These are phyloP conservation scores for Heliconius hortense DNA, from an alignment of 2,888 invertebrate species.

Conservation along the genomic window DNA sequence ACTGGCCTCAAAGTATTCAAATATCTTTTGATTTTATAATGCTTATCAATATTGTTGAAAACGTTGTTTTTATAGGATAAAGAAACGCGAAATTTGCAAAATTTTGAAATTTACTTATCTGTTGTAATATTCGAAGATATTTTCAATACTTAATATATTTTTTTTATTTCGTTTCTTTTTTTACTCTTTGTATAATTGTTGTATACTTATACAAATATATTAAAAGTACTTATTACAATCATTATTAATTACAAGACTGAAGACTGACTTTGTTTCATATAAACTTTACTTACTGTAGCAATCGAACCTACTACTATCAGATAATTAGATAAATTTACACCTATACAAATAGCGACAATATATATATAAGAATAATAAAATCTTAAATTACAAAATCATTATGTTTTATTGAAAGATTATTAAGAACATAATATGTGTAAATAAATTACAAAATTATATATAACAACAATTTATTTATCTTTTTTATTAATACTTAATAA, in stretches of 20 bases:
- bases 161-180: background rate
- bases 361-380: background rate
- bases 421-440: too few species aligned
- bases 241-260: background rate
- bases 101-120: too few species aligned
- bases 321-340: background rate
- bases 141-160: background rate
- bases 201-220: background rate
- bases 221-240: background rate
- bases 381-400: too few species aligned
- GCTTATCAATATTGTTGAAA: too few species aligned
- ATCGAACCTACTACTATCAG: background rate
- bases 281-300: background rate
- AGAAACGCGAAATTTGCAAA: too few species aligned
- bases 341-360: background rate
- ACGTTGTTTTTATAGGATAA: too few species aligned
- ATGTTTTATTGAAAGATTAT: too few species aligned
- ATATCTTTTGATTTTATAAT: background rate
- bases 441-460: too few species aligned
- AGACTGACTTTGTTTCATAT: background rate
- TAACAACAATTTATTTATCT: too few species aligned
- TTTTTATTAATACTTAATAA: too few species aligned
- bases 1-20: too few species aligned
- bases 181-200: background rate
- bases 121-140: background rate